Base-by-base conservation (phyloP, 2,113 vertebrate genomes). In the Prionailurus viverrinus region DNA sequence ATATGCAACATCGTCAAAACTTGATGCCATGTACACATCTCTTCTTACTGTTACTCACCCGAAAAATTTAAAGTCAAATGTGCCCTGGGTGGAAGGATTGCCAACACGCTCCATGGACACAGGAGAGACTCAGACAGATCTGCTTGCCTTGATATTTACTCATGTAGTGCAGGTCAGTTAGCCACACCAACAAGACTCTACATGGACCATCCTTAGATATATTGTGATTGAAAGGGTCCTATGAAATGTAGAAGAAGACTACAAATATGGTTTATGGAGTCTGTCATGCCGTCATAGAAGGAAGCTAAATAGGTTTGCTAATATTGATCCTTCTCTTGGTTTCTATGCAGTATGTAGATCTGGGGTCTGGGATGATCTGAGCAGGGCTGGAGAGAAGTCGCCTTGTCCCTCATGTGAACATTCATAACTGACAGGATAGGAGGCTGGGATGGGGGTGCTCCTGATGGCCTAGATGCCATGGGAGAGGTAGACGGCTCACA, bases 201-300 rank as follows among this genome's bases (percentile, higher is more conserved):
- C 51, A 8, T 65, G 29, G 53, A 31, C 63, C 25, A 55, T 69
- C 23, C 3, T 61, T 92, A n/a, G 58, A 18, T 65, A 23, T 63
- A 84, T 78, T 89, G n/a, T 89, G 89, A 79, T 92, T 45, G 82
- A 74, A 55, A 94, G 21, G 36, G 51, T 91, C 55, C n/a, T 18
- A 31, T 15, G 41, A 82, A 27, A 29, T 81, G 27, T 68, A 78
- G 89, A 95, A 58, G 68, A 55, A 68, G 74, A 27, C 36, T 55
- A 2, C 7, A 29, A 1, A 3, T 21, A 48, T 90, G 91, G 45
- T 82, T 96, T 81, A 91, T 85, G 76, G 85, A 65, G 25, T 18
- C 63, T 41, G 69, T 94, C 84, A 68, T 15, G 23, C 41, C 53
- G 7, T 90, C 88, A 33, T 27, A 78, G 69, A 76, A 83, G 91